These are phyloP conservation scores for Pharmacophagus antenor DNA, from an alignment of 2,888 invertebrate species.

Conservation along the genomic window DNA sequence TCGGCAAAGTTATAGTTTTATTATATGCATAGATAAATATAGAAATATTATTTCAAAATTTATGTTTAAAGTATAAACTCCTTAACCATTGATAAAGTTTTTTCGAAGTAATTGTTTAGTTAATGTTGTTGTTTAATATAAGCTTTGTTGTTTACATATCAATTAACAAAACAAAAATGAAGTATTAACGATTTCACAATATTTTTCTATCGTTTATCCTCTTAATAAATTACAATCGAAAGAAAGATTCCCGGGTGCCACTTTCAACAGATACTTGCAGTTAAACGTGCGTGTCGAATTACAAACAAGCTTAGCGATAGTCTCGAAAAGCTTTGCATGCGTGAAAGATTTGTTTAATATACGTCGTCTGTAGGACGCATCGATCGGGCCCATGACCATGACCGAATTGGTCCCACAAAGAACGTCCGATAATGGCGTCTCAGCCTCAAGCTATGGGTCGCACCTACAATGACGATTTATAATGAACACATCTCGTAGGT, in stretches of 20 bases:
- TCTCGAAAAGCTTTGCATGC: constrained; percentile 7
- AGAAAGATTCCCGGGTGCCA: not conserved
- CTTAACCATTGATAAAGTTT: no score
- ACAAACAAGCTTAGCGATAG: constrained; percentile 9
- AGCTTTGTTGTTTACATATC: no score
- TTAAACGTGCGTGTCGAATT: constrained; percentile 8
- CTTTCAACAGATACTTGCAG: constrained; percentile 2
- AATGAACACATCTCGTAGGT: constrained; percentile 4
- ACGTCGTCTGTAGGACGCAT: constrained; percentile 23
- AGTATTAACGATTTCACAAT: not conserved
- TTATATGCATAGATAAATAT: no score
- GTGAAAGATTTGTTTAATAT: constrained; percentile 8
- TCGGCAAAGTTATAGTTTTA: not conserved
- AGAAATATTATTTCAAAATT: no score
- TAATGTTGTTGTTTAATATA: no score
- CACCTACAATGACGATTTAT: constrained; percentile 20
- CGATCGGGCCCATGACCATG: constrained; percentile 35
- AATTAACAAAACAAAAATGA: not conserved
- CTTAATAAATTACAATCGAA: not conserved
- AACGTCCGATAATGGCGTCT: constrained; percentile 2
- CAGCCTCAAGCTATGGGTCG: constrained; percentile 26
- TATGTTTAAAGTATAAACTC: no score
- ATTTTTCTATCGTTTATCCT: not conserved
- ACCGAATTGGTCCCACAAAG: constrained; percentile 35
- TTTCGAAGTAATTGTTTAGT: no score